Percentiles rank a stretch among this genome's conserved stretches.
These are phyloP conservation scores for Limenitis camilla DNA, from an alignment of 2,888 invertebrate species.

Conservation along the genomic window DNA sequence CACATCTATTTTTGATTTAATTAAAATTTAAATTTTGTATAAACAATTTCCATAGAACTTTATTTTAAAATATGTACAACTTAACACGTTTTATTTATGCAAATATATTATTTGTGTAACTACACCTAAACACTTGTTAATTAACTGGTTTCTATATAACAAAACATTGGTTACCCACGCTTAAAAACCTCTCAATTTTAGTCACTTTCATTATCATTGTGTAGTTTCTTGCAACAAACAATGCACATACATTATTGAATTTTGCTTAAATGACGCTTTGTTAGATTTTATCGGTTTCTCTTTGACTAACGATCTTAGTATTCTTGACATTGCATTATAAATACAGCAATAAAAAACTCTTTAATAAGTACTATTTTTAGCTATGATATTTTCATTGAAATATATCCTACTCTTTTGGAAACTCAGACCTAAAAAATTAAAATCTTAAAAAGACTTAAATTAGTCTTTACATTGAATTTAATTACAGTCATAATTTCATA, in stretches of 20 bases:
- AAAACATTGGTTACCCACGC: not conserved
- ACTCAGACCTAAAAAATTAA: too few species aligned
- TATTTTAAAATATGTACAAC: not conserved
- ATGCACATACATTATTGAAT: conserved; percentile 11
- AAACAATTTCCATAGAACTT: not conserved
- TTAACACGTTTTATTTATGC: not conserved
- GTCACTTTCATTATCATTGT: conserved; percentile 14
- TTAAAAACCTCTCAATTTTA: conserved; percentile 6
- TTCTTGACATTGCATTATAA: conserved; percentile 17
- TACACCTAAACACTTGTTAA: not conserved
- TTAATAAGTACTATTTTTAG: too few species aligned
- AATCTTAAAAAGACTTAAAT: too few species aligned
- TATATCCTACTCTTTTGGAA: too few species aligned
- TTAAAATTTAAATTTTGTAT: too few species aligned
- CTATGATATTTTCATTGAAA: too few species aligned
- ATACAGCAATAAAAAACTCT: too few species aligned
- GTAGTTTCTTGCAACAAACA: conserved; percentile 12
- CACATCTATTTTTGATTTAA: not conserved
- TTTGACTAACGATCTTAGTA: conserved; percentile 8
- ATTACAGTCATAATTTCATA: too few species aligned
- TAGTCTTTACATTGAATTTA: too few species aligned
- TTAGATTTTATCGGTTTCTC: conserved; percentile 13
- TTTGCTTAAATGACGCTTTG: conserved; percentile 19
- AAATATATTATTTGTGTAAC: not conserved
- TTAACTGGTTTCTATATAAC: not conserved